Percentiles rank a stretch among this genome's conserved stretches.
Conservation (phyloP, 2,797 vertebrate species). For the Chelidonichthys spinosus region DNA sequence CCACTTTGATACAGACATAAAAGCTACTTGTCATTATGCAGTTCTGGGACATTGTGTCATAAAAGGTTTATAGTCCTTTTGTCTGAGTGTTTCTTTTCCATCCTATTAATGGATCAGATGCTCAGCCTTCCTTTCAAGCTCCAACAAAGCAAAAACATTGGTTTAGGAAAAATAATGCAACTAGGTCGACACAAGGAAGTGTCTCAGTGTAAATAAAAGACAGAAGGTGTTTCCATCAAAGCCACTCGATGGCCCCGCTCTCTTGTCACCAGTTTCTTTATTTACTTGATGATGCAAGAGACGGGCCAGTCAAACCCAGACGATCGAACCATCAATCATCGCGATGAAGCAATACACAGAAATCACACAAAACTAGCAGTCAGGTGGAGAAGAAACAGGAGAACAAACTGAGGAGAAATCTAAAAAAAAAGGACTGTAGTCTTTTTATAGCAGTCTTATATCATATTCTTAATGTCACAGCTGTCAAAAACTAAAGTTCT, state of each 20-base stretch:
- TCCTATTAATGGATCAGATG: slow-evolving; percentile 3
- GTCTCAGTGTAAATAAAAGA: slow-evolving; percentile 8
- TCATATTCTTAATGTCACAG: slow-evolving; percentile 26
- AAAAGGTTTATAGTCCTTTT: background rate
- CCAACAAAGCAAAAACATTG: slow-evolving; percentile 7
- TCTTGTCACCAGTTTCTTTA: slow-evolving; percentile 47
- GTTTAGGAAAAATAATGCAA: slow-evolving; percentile 21
- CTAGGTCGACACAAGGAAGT: slow-evolving; percentile 9
- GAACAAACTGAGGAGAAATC: slow-evolving; percentile 5
- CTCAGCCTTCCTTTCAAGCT: background rate
- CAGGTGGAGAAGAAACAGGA: slow-evolving; percentile 40
- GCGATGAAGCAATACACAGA: slow-evolving; percentile 46
- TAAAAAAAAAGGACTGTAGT: slow-evolving; percentile 34
- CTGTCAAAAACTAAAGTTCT: slow-evolving; percentile 38
- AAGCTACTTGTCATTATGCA: background rate
- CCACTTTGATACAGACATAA: background rate
- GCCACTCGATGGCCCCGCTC: slow-evolving; percentile 25
- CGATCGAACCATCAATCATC: slow-evolving; percentile 56
- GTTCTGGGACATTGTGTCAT: background rate
- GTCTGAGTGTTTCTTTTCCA: background rate
- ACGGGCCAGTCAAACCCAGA: slow-evolving; percentile 41
- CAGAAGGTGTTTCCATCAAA: slow-evolving; percentile 32
- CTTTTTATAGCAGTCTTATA: slow-evolving; percentile 41
- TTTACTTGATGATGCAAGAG: slow-evolving; percentile 50
- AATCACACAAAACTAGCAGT: slow-evolving; percentile 41